Conservation (phyloP, 2,888 invertebrate genomes). For the Xestia ashworthii region DNA sequence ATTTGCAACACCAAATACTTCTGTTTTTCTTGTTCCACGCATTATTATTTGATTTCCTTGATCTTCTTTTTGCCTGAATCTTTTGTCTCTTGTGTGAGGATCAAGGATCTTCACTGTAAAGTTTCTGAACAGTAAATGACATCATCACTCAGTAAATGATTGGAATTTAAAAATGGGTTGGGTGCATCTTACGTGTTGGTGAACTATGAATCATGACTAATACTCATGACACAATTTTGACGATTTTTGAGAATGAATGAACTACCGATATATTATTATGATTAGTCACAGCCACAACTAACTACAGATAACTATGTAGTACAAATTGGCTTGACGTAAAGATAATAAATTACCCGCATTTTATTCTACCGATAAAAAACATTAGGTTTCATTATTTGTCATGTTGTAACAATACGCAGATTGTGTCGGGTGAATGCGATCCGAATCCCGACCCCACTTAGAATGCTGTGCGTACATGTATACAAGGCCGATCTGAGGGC, state of each 20-base stretch:
- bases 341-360: slow-evolving; percentile 51
- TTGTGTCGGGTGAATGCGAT: slow-evolving; percentile 35
- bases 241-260: neutral
- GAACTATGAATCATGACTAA: neutral
- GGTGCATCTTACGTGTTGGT: neutral
- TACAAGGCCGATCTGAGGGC: slow-evolving; percentile 67
- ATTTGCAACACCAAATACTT: neutral
- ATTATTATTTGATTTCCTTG: neutral
- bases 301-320: slow-evolving; percentile 6
- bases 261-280: neutral
- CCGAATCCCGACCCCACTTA: slow-evolving; percentile 57
- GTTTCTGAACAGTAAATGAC: neutral
- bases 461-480: slow-evolving; percentile 45
- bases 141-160: neutral
- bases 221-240: too few species aligned
- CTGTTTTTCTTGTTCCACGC: too few species aligned
- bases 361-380: slow-evolving; percentile 47
- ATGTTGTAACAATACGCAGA: slow-evolving; percentile 37
- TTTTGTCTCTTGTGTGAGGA: neutral
- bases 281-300: slow-evolving; percentile 10
- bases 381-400: slow-evolving; percentile 31
- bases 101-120: neutral
- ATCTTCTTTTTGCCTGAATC: neutral
- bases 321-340: slow-evolving; percentile 11
- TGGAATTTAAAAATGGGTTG: neutral